Evolutionary conservation across 2,113 vertebrate species (phyloP).

Genomic region (rat (Rattus norvegicus)): DNA sequence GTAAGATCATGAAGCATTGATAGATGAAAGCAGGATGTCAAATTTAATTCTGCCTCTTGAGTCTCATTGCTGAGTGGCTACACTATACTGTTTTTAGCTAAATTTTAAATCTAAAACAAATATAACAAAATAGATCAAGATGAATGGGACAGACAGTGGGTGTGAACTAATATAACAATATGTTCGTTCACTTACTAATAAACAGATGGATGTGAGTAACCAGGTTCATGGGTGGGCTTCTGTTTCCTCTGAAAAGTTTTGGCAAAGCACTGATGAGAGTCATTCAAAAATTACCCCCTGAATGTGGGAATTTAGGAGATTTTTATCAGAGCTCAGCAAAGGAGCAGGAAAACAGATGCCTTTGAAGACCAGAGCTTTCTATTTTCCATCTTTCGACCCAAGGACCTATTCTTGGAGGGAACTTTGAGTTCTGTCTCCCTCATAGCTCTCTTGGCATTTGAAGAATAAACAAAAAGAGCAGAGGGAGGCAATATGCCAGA

Average conservation of each 20-base stretch:
- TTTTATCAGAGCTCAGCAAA: background rate
- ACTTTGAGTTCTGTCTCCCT: slow-evolving; percentile 30
- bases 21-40: background rate
- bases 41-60: background rate
- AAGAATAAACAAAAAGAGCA: slow-evolving; percentile 53
- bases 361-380: background rate
- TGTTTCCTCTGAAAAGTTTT: slow-evolving; percentile 24
- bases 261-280: background rate
- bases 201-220: background rate
- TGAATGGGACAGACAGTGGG: background rate
- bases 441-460: slow-evolving; percentile 2
- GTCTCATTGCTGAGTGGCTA: background rate
- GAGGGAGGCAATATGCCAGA: background rate
- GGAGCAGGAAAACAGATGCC: slow-evolving; percentile 23
- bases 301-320: background rate
- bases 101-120: background rate
- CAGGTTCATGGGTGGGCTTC: background rate
- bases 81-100: background rate
- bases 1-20: background rate
- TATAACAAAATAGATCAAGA: background rate
- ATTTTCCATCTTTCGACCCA: slow-evolving; percentile 7
- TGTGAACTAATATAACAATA: background rate
- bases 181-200: background rate
- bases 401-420: slow-evolving; percentile 26
- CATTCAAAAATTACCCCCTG: background rate